phyloP scores from a whole-genome alignment of 2,888 invertebrate species.

The Nysson spinosus region DNA sequence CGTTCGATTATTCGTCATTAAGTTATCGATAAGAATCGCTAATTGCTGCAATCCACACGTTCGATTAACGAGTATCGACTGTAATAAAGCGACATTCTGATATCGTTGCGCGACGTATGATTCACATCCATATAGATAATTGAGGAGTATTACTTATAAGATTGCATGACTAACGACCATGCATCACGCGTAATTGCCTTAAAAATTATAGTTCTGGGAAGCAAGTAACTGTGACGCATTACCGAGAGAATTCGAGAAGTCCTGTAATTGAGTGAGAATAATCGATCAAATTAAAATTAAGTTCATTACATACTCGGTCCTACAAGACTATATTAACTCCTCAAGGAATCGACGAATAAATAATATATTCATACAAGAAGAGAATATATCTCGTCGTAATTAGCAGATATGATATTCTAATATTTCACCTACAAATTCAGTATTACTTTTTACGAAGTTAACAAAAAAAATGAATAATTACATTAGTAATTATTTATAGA shows the following conservation, averaged over 20 bases:
- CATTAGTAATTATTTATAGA: too few relatives aligned
- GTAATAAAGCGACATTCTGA: constrained; percentile 37
- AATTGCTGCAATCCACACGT: constrained; percentile 30
- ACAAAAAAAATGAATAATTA: too few relatives aligned
- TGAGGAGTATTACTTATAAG: constrained; percentile 5
- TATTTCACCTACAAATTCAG: too few relatives aligned
- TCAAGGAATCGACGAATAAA: neutral
- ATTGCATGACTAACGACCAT: constrained; percentile 22
- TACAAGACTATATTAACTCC: neutral
- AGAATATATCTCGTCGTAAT: too few relatives aligned
- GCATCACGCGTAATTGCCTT: constrained; percentile 24
- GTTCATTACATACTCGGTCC: neutral
- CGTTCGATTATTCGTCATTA: neutral
- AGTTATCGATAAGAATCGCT: neutral
- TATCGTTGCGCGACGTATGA: constrained; percentile 24
- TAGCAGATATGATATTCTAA: too few relatives aligned
- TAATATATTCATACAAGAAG: too few relatives aligned
- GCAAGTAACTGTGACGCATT: constrained; percentile 22
- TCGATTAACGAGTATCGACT: constrained; percentile 12
- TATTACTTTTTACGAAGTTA: too few relatives aligned
- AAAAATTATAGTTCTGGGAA: constrained; percentile 32
- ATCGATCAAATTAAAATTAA: constrained; percentile 5
- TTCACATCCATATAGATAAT: constrained; percentile 18
- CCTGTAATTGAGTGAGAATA: constrained; percentile 2
- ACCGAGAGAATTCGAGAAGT: constrained; percentile 7